Evolutionary conservation across 2,113 vertebrate genomes (phyloP).

Genomic region (Calonectris borealis): DNA sequence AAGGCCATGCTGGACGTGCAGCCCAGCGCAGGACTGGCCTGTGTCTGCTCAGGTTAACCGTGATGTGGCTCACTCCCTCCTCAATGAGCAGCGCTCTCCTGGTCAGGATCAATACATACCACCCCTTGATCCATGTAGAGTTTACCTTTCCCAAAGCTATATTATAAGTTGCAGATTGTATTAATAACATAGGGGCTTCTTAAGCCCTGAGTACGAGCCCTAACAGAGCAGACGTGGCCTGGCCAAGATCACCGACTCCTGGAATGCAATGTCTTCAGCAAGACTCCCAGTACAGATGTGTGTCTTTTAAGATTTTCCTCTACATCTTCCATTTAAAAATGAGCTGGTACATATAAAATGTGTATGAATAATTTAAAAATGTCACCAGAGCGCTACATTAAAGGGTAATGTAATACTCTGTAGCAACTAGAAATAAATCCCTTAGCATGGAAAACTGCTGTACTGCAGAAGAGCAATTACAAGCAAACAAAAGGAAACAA

Average conservation of each 20-base stretch:
- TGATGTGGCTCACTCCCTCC: neutral
- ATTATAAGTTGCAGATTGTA: neutral
- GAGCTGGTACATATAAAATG: neutral
- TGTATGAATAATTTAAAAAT: constrained; percentile 41
- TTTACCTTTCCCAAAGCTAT: neutral
- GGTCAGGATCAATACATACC: neutral
- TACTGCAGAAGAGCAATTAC: constrained; percentile 35
- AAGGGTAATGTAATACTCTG: neutral
- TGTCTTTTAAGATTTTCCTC: neutral
- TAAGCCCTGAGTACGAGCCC: neutral
- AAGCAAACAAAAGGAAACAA: constrained; percentile 42
- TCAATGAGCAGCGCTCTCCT: neutral
- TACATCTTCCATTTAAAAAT: constrained; percentile 8
- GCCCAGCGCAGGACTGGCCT: neutral
- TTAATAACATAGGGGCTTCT: neutral
- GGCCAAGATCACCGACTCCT: neutral
- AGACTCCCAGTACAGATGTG: neutral
- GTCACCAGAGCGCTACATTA: constrained; percentile 19
- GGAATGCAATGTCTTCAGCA: neutral
- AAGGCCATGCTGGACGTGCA: neutral
- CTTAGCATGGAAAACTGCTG: neutral
- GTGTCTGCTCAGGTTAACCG: neutral
- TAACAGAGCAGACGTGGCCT: neutral
- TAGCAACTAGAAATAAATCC: constrained; percentile 29
- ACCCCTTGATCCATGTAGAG: neutral